Evolutionary conservation across 2,113 vertebrate species (phyloP).

Genomic region (Odocoileus virginianus): DNA sequence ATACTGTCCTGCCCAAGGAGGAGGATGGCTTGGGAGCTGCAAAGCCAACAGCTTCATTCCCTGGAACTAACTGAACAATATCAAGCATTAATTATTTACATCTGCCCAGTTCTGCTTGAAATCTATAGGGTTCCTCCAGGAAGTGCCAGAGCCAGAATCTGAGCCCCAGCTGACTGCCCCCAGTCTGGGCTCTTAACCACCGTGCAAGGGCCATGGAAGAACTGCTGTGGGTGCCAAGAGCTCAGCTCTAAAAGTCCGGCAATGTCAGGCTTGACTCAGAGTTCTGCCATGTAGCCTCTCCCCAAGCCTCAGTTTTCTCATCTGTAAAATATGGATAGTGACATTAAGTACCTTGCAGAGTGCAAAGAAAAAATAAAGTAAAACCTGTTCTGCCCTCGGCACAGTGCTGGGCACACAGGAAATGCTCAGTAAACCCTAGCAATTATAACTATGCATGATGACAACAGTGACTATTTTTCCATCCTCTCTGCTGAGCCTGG

Average conservation of each 20-base stretch:
- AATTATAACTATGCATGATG: fast-evolving
- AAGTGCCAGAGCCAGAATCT: neutral
- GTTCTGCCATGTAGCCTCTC: neutral
- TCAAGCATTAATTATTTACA: fast-evolving
- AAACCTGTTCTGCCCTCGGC: neutral
- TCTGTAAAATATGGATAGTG: neutral
- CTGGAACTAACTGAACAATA: neutral
- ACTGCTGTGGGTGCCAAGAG: fast-evolving
- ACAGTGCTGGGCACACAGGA: fast-evolving
- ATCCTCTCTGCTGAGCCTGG: neutral
- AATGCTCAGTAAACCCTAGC: fast-evolving
- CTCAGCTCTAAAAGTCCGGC: neutral
- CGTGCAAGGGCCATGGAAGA: fast-evolving
- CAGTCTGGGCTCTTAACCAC: neutral
- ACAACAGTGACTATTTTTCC: fast-evolving
- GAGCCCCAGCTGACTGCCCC: neutral
- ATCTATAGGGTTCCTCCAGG: neutral
- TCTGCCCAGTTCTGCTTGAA: neutral
- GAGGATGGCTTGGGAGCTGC: neutral
- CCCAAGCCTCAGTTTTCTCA: neutral
- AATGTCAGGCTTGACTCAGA: neutral
- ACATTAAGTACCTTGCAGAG: neutral
- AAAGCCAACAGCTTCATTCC: neutral
- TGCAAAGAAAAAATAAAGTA: neutral
- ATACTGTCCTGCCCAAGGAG: neutral